These are phyloP conservation scores for Tursiops truncatus DNA, from an alignment of 2,113 vertebrate genomes.

Conservation along the genomic window DNA sequence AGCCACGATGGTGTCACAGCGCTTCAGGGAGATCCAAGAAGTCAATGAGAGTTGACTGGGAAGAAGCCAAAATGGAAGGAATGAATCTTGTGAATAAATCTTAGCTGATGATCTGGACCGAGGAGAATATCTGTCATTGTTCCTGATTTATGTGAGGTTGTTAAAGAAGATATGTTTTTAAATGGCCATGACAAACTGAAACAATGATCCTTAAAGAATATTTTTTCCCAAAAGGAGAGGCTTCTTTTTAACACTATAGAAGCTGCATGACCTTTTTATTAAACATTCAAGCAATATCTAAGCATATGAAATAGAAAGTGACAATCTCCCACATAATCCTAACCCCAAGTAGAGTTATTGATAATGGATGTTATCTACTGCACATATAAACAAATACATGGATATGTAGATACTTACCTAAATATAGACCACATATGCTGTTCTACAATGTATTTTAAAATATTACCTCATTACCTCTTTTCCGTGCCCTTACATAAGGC, in stretches of 20 bases:
- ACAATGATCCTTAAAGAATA: slow-evolving; percentile 55
- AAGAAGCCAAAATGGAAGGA: slow-evolving; percentile 49
- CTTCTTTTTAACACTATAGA: not conserved
- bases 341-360: not conserved
- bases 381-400: not conserved
- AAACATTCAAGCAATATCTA: not conserved
- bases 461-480: not conserved
- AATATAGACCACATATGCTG: not conserved
- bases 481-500: not conserved
- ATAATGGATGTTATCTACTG: not conserved
- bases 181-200: slow-evolving; percentile 56
- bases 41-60: not conserved
- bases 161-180: slow-evolving; percentile 55
- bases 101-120: slow-evolving; percentile 16
- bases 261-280: not conserved
- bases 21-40: not conserved
- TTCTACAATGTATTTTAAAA: slow-evolving; percentile 6
- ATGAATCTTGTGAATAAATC: slow-evolving; percentile 51
- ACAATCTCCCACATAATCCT: not conserved
- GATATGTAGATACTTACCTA: not conserved
- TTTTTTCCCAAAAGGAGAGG: not conserved
- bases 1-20: not conserved
- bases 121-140: slow-evolving; percentile 35
- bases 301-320: not conserved
- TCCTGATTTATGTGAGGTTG: slow-evolving; percentile 41